Base-by-base conservation (phyloP, 2,113 vertebrate species). In the Neogale vison region DNA sequence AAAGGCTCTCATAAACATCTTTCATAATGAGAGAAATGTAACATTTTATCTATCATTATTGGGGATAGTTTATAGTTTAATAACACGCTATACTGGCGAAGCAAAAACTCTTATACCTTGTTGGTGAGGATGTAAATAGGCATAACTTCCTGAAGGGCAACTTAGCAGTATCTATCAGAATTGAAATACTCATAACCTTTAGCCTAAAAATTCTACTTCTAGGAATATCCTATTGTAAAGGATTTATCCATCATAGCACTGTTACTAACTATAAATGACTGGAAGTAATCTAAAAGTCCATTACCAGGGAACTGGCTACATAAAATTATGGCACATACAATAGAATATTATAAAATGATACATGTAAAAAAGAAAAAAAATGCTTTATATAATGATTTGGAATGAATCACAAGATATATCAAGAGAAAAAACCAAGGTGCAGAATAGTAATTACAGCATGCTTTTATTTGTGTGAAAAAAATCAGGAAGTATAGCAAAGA, bases 301-400 rank as follows among this genome's bases (percentile, higher is more conserved):
- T 50, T 59, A 71, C 29, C 34, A 84, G 50, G 39, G 20, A 26
- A 93, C 34, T 52, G 39, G 59, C 31, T 88, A 82, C 57, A 67
- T 83, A 42, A 92, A 92, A 80, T 45, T 65, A 96, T 34, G 26
- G 74, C 42, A 72, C 11, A 72, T n/a, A 72, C 3, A 65, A 42
- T 26, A 21, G 15, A 93, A 45, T 59, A 63, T 93, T 72, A 86
- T 61, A 93, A 94, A 94, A 90, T 80, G 50, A 84, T 10, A 71
- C 21, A 11, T 90, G 6, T 57, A 45, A 63, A 45, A 57, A 76
- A 63, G 61, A 63, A 63, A 61, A 63, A 63, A 63, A 57, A 57
- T 24, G 67, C 69, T 77, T 82, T 39, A 79, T 20, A 15, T 82
- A 74, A 89, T 52, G n/a, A 84, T 47, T 82, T 79, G 29, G 17